Base-by-base conservation (phyloP, 2,797 vertebrate genomes). In the Mus spretus region DNA sequence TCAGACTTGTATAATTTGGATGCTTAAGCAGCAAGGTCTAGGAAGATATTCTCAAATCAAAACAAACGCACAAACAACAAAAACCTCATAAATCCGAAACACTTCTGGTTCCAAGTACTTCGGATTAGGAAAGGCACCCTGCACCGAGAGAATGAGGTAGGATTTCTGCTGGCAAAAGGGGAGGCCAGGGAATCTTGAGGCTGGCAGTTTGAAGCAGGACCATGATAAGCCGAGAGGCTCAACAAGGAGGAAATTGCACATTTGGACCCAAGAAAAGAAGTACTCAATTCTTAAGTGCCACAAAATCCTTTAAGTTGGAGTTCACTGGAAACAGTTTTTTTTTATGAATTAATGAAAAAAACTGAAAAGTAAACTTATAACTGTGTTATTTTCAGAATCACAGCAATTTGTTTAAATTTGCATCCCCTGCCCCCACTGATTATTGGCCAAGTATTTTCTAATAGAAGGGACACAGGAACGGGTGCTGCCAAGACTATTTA, bases 201-300 rank as follows among this genome's bases (percentile, higher is more conserved):
- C 75, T 88, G 78, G 75, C 91, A 95, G 55, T 91, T 96, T 93
- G 94, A 91, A 97, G 86, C 84, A 72, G 90, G 77, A 44, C 57
- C 79, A 55, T 59, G 67, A 72, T 85, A 80, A 86, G 44, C 31
- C 31, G 12, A 88, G 94, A 80, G 67, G 65, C n/a, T 84, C 26
- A 61, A 3, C 24, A 53, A 81, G 19, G 31, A 93, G 37, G 82
- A 95, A 93, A 55, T 83, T 55, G 47, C 9, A 50, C 55, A 82
- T 94, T 92, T 77, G 19, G 65, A 72, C 5, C 80, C 89, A 97
- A 47, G 40, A 13, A 94, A 82, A 90, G n/a, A 85, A 91, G 55
- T 81, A 34, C 40, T 92, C 67, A 91, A 5, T 70, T 79, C 53
- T 11, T 81, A 44, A 89, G 28, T 47, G 50, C 89, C 77, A 88